phyloP scores from a whole-genome alignment of 2,113 vertebrate genomes.

The Hucho hucho region DNA sequence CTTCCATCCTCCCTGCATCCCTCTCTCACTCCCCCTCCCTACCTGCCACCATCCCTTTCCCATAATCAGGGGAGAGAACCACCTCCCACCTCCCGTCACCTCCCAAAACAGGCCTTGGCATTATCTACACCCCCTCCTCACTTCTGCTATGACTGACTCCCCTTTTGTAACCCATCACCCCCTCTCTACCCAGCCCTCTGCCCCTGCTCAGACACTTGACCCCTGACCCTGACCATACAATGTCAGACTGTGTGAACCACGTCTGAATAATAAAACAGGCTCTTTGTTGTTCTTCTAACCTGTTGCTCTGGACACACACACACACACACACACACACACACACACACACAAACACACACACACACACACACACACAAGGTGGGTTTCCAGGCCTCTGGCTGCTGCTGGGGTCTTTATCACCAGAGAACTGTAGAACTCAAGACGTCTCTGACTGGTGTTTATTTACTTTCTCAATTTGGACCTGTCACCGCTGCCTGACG shows the following conservation, averaged over 20 bases:
- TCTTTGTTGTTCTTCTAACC: conserved; percentile 24
- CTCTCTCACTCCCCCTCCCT: neutral
- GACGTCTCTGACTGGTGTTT: neutral
- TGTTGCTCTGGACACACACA: neutral
- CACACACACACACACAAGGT: neutral
- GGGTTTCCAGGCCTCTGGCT: neutral
- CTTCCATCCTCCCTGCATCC: conserved; percentile 7
- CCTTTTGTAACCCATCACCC: conserved; percentile 27
- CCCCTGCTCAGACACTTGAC: conserved; percentile 46
- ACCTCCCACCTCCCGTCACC: conserved; percentile 56
- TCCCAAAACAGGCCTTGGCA: conserved; percentile 45
- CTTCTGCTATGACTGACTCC: neutral
- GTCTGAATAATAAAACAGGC: conserved; percentile 41
- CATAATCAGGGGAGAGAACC: conserved; percentile 28
- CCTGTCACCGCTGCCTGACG: conserved; percentile 3
- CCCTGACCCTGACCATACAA: conserved; percentile 43
- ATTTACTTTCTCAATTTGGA: conserved; percentile 11
- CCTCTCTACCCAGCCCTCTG: conserved; percentile 5
- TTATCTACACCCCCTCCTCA: conserved; percentile 21
- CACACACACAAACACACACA: neutral
- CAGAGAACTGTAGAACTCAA: too few species aligned
- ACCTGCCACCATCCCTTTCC: conserved; percentile 42
- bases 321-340: conserved; percentile 5
- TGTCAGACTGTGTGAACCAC: conserved; percentile 37
- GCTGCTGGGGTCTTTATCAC: too few species aligned